Conservation (phyloP, 2,797 vertebrate species). For the Atherinosoma microstoma region DNA sequence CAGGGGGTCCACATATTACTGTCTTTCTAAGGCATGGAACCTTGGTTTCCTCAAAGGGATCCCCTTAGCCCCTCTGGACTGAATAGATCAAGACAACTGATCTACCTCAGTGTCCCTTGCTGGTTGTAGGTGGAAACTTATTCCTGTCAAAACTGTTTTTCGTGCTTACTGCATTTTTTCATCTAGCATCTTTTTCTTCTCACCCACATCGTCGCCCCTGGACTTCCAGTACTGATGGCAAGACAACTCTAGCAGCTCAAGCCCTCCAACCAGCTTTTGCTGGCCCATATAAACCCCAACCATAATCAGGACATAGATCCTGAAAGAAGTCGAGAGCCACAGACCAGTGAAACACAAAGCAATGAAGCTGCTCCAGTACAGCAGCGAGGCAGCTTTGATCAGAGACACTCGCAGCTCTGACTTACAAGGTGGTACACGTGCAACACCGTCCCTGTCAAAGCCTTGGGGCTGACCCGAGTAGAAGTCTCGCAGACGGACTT, state of each 20-base stretch:
- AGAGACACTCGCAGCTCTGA: conserved; percentile 89
- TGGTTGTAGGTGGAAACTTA: conserved; percentile 24
- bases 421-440: conserved; percentile 91
- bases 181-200: conserved; percentile 58
- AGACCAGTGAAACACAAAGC: conserved; percentile 80
- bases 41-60: conserved; percentile 35
- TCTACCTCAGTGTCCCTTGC: conserved; percentile 28
- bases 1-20: conserved; percentile 33
- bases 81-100: conserved; percentile 38
- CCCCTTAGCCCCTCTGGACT: conserved; percentile 36
- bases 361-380: conserved; percentile 93
- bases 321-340: conserved; percentile 85
- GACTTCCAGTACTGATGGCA: conserved; percentile 85
- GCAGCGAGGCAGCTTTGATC: conserved; percentile 89
- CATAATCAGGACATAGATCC: conserved; percentile 86
- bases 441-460: conserved; percentile 83
- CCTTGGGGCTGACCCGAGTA: conserved; percentile 82
- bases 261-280: conserved; percentile 89
- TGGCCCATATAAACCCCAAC: conserved; percentile 85
- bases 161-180: conserved; percentile 66
- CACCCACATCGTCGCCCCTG: not conserved
- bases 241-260: conserved; percentile 93
- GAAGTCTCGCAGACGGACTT: conserved; percentile 88
- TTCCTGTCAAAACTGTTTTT: conserved; percentile 2
- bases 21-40: conserved; percentile 57